These are phyloP conservation scores for Sanderia malayensis DNA, from an alignment of 30 jellyfish, hydroid and myxozoan genomes.

Conservation along the genomic window DNA sequence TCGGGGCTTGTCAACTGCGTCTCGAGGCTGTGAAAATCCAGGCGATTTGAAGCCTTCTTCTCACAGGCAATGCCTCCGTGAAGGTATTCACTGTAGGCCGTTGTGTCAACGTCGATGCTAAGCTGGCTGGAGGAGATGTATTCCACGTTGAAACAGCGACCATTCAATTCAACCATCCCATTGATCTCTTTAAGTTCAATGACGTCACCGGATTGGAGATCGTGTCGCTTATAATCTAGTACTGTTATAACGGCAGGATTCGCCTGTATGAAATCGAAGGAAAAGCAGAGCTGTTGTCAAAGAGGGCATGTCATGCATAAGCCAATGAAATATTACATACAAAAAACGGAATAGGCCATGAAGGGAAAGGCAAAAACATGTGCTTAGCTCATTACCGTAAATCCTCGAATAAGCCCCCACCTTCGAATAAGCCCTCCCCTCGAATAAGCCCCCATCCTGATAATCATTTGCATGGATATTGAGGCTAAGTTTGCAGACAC, in stretches of 20 bases:
- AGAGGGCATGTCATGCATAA: too few species aligned
- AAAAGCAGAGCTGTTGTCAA: too few species aligned
- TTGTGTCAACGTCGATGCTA: slow-evolving; percentile 60
- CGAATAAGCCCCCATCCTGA: too few species aligned
- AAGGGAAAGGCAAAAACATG: too few species aligned
- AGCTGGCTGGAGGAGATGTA: slow-evolving; percentile 49
- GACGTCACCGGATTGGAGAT: slow-evolving; percentile 56
- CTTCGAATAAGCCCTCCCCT: too few species aligned
- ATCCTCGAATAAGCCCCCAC: too few species aligned
- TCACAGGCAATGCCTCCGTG: slow-evolving; percentile 79
- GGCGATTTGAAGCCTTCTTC: slow-evolving; percentile 32
- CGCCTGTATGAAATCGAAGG: too few species aligned
- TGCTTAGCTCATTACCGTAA: too few species aligned
- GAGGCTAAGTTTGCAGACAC: too few species aligned
- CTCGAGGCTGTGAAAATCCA: slow-evolving; percentile 48
- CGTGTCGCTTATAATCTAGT: slow-evolving; percentile 63
- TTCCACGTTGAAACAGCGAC: slow-evolving; percentile 24
- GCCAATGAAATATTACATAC: too few species aligned
- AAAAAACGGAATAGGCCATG: too few species aligned
- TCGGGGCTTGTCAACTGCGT: slow-evolving; percentile 60
- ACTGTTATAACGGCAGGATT: slow-evolving; percentile 69
- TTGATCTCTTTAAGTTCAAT: slow-evolving; percentile 58
- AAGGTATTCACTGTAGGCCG: slow-evolving; percentile 41
- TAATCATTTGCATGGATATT: too few species aligned
- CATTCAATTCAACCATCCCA: slow-evolving; percentile 81